A percentile compares a stretch with the other conserved stretches of the same genome.
Conservation (phyloP, 2,888 invertebrate genomes). For the Melangyna quadrimaculata region DNA sequence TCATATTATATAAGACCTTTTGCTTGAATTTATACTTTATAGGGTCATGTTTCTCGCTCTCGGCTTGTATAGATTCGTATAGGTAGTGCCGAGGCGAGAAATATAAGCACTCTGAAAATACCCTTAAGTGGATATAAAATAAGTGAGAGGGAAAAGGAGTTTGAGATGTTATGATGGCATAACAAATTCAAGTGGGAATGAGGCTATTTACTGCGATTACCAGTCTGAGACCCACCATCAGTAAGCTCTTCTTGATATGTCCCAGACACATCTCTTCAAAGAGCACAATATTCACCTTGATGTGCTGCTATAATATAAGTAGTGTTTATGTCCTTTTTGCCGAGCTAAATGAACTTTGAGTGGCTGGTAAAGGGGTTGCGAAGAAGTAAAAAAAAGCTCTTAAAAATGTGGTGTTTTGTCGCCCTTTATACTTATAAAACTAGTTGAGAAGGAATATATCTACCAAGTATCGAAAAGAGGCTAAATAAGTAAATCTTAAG, state of each 20-base stretch:
- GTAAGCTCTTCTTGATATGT: slow-evolving; percentile 47
- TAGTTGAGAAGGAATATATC: neutral
- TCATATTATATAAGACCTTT: slow-evolving; percentile 20
- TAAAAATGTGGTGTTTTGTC: neutral
- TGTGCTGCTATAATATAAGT: slow-evolving; percentile 24
- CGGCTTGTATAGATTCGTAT: slow-evolving; percentile 21
- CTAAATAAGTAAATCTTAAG: slow-evolving; percentile 57
- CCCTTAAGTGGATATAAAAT: slow-evolving; percentile 34
- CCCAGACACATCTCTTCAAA: slow-evolving; percentile 45
- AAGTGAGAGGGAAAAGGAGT: neutral
- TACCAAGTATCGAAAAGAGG: neutral
- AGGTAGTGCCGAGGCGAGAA: neutral
- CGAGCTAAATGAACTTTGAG: slow-evolving; percentile 33
- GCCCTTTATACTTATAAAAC: neutral
- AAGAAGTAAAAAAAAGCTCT: neutral
- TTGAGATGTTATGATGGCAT: slow-evolving; percentile 7
- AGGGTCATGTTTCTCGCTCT: slow-evolving; percentile 14
- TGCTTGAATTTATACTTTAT: slow-evolving; percentile 39
- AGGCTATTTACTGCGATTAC: slow-evolving; percentile 56
- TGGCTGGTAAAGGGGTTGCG: slow-evolving; percentile 18
- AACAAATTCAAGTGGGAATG: slow-evolving; percentile 26
- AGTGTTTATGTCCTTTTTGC: slow-evolving; percentile 50
- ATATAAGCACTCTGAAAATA: slow-evolving; percentile 22
- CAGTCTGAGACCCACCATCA: slow-evolving; percentile 34
- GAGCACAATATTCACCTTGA: slow-evolving; percentile 64